phyloP scores from a whole-genome alignment of 2,797 vertebrate species.

The Euthynnus affinis region DNA sequence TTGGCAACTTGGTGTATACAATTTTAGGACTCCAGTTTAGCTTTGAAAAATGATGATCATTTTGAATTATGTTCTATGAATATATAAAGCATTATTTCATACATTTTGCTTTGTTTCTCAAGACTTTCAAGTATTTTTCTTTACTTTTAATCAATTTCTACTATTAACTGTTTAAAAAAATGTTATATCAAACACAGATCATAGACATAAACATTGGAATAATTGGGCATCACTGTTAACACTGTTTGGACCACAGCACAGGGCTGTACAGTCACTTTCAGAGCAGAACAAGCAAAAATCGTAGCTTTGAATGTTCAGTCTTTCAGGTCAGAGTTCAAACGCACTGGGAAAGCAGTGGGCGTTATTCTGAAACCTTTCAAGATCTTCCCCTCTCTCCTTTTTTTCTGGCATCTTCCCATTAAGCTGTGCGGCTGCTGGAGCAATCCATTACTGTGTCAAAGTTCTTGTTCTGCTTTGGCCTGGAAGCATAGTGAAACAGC shows the following conservation, averaged over 20 bases:
- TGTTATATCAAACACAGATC: background rate
- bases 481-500: conserved; percentile 85
- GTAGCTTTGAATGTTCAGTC: conserved; percentile 72
- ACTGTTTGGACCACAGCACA: conserved; percentile 38
- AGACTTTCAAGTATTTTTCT: background rate
- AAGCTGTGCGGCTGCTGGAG: conserved; percentile 77
- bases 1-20: conserved; percentile 57
- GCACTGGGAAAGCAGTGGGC: conserved; percentile 88
- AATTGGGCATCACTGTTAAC: background rate
- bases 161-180: background rate
- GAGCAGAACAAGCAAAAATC: conserved; percentile 67
- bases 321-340: conserved; percentile 83
- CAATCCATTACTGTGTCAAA: conserved; percentile 87
- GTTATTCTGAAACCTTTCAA: conserved; percentile 85
- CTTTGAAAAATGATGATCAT: conserved; percentile 38
- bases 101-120: background rate
- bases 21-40: conserved; percentile 44
- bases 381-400: conserved; percentile 74
- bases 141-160: background rate
- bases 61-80: conserved; percentile 38
- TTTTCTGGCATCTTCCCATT: conserved; percentile 80
- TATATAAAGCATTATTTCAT: conserved; percentile 22
- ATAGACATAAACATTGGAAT: conserved; percentile 9
- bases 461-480: conserved; percentile 83
- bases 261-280: conserved; percentile 67